These are phyloP conservation scores for Ispidina lecontei DNA, from an alignment of 2,797 vertebrate genomes.

Conservation along the genomic window DNA sequence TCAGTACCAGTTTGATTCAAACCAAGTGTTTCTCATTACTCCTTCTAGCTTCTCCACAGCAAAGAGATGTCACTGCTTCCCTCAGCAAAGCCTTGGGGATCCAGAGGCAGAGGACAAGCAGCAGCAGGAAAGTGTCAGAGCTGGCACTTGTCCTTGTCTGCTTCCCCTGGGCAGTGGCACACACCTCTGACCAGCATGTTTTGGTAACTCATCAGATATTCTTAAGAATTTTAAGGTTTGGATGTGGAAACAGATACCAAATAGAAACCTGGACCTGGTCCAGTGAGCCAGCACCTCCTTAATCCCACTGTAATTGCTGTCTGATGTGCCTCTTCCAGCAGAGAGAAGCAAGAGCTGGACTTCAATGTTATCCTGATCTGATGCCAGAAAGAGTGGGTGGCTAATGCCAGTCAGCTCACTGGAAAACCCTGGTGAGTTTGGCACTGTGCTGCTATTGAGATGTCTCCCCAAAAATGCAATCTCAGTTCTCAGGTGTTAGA, in stretches of 20 bases:
- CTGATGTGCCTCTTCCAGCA: background rate
- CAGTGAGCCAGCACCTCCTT: background rate
- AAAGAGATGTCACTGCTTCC: background rate
- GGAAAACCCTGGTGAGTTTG: background rate
- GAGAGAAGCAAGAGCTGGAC: background rate
- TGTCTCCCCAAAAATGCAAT: background rate
- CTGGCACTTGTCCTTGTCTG: background rate
- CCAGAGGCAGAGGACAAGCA: background rate
- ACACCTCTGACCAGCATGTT: rapidly evolving
- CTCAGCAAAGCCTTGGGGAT: background rate
- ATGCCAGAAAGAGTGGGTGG: background rate
- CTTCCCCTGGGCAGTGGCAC: background rate
- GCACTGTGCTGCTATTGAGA: background rate
- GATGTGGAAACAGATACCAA: background rate
- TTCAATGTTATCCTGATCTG: background rate
- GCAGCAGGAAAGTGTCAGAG: rapidly evolving
- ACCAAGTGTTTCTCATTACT: background rate
- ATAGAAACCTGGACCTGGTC: background rate
- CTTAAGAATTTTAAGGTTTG: background rate
- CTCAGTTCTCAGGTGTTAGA: background rate
- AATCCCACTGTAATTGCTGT: background rate
- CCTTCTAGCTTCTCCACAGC: background rate
- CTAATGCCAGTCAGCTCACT: rapidly evolving
- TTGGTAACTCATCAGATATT: background rate
- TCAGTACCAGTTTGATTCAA: background rate